Base-by-base conservation (phyloP, 2,888 invertebrate species). In the Salpingus planirostris region DNA sequence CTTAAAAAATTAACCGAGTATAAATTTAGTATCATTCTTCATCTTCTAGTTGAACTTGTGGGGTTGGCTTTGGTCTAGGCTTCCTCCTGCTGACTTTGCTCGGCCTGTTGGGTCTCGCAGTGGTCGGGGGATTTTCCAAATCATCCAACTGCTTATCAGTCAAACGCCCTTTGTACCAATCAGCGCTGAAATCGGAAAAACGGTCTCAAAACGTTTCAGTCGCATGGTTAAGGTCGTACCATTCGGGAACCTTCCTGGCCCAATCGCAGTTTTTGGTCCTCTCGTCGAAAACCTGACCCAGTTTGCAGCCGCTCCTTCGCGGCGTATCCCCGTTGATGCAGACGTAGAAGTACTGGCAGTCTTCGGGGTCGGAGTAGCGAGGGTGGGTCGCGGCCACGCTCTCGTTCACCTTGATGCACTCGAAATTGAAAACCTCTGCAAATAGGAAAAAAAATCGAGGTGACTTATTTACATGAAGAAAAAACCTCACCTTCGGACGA, bases 271-370 rank as follows among this genome's bases (percentile, higher is more conserved):
- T 74, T 54, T 81, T 81, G 36, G 69, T 71, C 6, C 72, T 73
- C 32, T 89, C 88, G 54, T 91, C 88, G 64, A 91, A 92, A 6
- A 82, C 92, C 61, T 88, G 88, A 2, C 91, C 91, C 13, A 85
- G 71, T 62, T 82, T 86, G 67, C 91, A 92, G 11, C 90, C 90
- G 45, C 82, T 88, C 36, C 89, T 73, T 11, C 91, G 71, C 0
- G 91, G 89, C 0, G 78, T 76, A 46, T 83, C 78, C 0, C 90
- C 90, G 54, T 90, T 89, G 48, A 91, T 86, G 62, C 91, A 91
- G 6, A 91, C 89, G 63, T 87, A 91, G 71, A 90, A 91, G 69
- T 73, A 90, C 65, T 89, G 90, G 50, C 91, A 91, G 60, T 91
- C 89, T 11, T 85, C 84, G 8, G 84, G 80, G 62, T 91, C 90